Evolutionary conservation across 2,113 vertebrate species (phyloP).

Genomic region (Plecotus auritus): DNA sequence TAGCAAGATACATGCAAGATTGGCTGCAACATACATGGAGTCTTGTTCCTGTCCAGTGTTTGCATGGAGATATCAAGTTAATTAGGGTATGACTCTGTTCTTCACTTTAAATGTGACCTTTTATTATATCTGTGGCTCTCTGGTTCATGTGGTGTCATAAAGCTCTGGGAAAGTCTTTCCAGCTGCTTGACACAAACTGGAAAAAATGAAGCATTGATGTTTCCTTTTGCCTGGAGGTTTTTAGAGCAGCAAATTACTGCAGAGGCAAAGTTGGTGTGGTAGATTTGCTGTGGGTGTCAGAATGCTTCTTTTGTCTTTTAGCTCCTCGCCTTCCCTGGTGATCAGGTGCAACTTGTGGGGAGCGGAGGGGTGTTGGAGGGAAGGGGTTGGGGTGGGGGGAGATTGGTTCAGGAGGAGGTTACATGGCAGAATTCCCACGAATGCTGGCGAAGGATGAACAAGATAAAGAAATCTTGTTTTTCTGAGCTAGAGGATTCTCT

Average conservation of each 20-base stretch:
- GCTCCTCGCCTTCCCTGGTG: slow-evolving; percentile 47
- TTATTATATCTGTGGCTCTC: slow-evolving; percentile 76
- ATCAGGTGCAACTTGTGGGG: slow-evolving; percentile 77
- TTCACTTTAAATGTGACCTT: slow-evolving; percentile 81
- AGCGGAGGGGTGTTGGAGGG: slow-evolving; percentile 46
- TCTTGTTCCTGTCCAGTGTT: slow-evolving; percentile 78
- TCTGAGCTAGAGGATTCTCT: slow-evolving; percentile 85
- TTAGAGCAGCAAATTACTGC: slow-evolving; percentile 61
- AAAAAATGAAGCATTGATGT: slow-evolving; percentile 66
- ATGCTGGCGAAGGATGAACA: slow-evolving; percentile 81
- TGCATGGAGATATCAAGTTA: slow-evolving; percentile 81
- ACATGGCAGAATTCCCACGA: slow-evolving; percentile 84
- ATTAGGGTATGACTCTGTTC: slow-evolving; percentile 83
- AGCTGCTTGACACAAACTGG: slow-evolving; percentile 76
- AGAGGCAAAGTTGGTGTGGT: slow-evolving; percentile 68
- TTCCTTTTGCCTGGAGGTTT: slow-evolving; percentile 74
- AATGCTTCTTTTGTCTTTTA: slow-evolving; percentile 50
- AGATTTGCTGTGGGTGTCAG: slow-evolving; percentile 69
- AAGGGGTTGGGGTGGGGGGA: neutral
- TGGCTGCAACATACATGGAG: slow-evolving; percentile 63
- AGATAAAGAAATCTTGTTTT: slow-evolving; percentile 87
- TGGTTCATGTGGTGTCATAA: slow-evolving; percentile 77
- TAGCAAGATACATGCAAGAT: slow-evolving; percentile 74
- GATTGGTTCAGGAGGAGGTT: slow-evolving; percentile 69
- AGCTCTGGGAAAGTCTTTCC: slow-evolving; percentile 79